Evolutionary conservation across 1,140 invertebrate genomes (phyloP).

Genomic region (Aphelenchoides besseyi): DNA sequence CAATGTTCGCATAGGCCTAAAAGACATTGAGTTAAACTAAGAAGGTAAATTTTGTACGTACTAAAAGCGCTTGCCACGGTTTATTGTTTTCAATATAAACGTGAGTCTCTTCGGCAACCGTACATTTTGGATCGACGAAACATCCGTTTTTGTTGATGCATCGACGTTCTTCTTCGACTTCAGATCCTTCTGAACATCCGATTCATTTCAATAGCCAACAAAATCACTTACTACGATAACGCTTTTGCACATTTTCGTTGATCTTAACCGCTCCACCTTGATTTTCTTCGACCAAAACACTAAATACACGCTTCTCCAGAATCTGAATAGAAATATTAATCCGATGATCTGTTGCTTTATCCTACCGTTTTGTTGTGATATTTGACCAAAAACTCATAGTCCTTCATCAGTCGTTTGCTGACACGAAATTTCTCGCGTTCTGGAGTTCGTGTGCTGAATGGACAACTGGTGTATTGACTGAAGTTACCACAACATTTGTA

Average conservation of each 20-base stretch:
- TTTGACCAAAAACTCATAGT: conserved; percentile 26
- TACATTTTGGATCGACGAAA: conserved; percentile 43
- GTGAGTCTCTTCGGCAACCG: conserved; percentile 42
- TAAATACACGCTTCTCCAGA: conserved; percentile 31
- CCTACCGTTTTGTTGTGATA: conserved; percentile 35
- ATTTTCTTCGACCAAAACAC: conserved; percentile 18
- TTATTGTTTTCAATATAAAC: conserved; percentile 45
- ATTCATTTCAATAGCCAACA: conserved; percentile 31
- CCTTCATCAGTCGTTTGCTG: conserved; percentile 66
- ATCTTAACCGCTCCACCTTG: neutral
- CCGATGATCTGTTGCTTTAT: neutral
- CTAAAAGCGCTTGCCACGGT: too few species aligned
- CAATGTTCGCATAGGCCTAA: conserved; percentile 30
- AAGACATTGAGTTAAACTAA: too few species aligned
- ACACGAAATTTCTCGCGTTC: conserved; percentile 74
- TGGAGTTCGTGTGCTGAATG: conserved; percentile 72
- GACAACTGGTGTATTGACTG: conserved; percentile 86
- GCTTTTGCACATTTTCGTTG: neutral
- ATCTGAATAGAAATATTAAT: conserved; percentile 18
- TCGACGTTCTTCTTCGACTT: neutral
- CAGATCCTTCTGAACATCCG: neutral
- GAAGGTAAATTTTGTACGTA: conserved; percentile 29
- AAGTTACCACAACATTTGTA: conserved; percentile 78
- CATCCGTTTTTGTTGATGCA: conserved; percentile 40
- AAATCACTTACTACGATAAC: too few species aligned